Conservation (phyloP, 2,888 invertebrate genomes). For the Adineta ricciae region DNA sequence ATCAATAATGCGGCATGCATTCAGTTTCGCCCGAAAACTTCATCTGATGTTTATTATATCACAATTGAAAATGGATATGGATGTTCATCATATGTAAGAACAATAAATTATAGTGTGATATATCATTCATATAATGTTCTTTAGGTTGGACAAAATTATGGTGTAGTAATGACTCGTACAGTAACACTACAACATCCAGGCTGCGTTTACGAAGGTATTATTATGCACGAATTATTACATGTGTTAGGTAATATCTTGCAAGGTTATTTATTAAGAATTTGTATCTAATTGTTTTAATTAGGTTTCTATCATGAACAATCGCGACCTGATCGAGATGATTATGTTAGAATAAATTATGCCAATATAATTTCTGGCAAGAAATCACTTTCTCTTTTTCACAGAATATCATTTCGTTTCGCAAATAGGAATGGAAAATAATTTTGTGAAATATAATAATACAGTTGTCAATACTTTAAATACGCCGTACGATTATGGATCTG, state of each 20-base stretch:
- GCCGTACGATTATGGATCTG: constrained; percentile 66
- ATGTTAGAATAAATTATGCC: constrained; percentile 19
- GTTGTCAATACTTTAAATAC: constrained; percentile 52
- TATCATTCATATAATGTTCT: not conserved
- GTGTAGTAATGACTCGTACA: constrained; percentile 59
- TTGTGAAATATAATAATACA: constrained; percentile 49
- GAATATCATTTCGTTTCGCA: no score
- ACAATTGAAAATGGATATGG: constrained; percentile 22
- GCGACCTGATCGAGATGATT: constrained; percentile 31
- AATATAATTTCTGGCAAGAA: not conserved
- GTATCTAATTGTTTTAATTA: not conserved
- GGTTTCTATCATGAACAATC: constrained; percentile 30
- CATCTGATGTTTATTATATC: constrained; percentile 51
- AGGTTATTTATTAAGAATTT: not conserved
- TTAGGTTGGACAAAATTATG: not conserved
- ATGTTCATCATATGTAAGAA: constrained; percentile 25
- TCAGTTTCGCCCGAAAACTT: constrained; percentile 56
- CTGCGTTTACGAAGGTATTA: constrained; percentile 22
- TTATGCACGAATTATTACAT: constrained; percentile 33
- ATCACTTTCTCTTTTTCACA: no score
- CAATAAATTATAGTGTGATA: no score
- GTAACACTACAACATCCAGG: constrained; percentile 56
- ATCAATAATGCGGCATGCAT: constrained; percentile 57
- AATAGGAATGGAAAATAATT: constrained; percentile 47
- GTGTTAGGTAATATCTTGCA: not conserved